Evolutionary conservation across 2,888 invertebrate species (phyloP).

Genomic region (Polylopha cassiicola): DNA sequence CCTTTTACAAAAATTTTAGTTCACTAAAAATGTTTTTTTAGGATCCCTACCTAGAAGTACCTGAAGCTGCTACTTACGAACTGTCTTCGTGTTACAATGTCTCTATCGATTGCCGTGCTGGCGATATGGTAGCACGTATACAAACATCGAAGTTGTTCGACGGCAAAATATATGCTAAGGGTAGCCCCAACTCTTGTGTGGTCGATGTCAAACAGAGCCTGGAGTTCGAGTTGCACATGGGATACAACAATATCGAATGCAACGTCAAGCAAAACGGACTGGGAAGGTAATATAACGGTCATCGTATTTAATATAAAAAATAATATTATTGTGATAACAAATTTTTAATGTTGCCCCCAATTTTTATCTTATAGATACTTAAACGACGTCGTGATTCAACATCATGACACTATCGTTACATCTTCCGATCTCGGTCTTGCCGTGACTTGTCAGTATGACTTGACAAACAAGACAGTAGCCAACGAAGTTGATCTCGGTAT

Average conservation of each 20-base stretch:
- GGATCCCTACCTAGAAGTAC: slow-evolving; percentile 93
- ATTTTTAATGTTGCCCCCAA: not conserved
- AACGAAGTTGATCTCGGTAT: slow-evolving; percentile 94
- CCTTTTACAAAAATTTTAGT: not conserved
- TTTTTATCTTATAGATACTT: slow-evolving; percentile 75
- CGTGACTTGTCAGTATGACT: slow-evolving; percentile 95
- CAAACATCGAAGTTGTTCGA: slow-evolving; percentile 95
- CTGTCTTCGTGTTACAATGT: slow-evolving; percentile 96
- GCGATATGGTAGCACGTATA: slow-evolving; percentile 95
- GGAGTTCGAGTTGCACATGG: slow-evolving; percentile 94
- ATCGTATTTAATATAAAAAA: no score
- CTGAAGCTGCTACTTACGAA: slow-evolving; percentile 94
- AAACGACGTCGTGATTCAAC: slow-evolving; percentile 96
- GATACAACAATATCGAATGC: slow-evolving; percentile 94
- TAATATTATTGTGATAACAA: no score
- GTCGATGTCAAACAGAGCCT: slow-evolving; percentile 91
- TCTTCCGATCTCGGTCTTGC: slow-evolving; percentile 95
- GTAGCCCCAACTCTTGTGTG: slow-evolving; percentile 94
- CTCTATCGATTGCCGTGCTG: slow-evolving; percentile 92
- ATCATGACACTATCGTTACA: slow-evolving; percentile 96
- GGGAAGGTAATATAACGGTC: slow-evolving; percentile 80
- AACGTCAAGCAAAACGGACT: slow-evolving; percentile 93
- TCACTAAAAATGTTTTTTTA: slow-evolving; percentile 42
- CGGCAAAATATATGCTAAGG: slow-evolving; percentile 96
- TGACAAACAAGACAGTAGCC: slow-evolving; percentile 95